phyloP scores from a whole-genome alignment of 2,113 vertebrate species.

The Urocitellus parryii region DNA sequence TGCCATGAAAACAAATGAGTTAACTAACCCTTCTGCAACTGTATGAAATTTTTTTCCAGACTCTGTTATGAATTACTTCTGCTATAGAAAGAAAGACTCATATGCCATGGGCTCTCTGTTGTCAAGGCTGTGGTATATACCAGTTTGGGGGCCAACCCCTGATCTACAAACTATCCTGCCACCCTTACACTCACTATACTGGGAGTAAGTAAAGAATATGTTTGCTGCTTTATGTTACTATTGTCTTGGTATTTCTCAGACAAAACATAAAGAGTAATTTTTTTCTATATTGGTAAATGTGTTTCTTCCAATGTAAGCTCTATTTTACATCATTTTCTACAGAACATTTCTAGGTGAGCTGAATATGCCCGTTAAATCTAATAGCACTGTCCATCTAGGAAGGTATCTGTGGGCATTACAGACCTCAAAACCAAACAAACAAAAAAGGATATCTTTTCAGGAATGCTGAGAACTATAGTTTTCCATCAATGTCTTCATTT shows the following conservation, averaged over 20 bases:
- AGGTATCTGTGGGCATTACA: not conserved
- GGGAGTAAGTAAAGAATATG: not conserved
- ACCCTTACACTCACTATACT: rapidly evolving
- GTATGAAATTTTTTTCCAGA: not conserved
- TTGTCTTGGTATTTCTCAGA: not conserved
- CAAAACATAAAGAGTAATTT: not conserved
- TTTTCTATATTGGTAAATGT: not conserved
- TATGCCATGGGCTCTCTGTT: not conserved
- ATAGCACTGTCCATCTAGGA: not conserved
- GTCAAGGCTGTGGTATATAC: not conserved
- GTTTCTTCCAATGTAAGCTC: not conserved
- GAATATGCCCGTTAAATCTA: not conserved
- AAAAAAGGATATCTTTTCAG: not conserved
- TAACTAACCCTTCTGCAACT: not conserved
- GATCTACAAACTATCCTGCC: not conserved
- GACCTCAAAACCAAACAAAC: not conserved
- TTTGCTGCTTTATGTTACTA: not conserved
- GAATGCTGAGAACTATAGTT: not conserved
- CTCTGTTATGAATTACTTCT: not conserved
- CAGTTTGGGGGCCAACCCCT: not conserved
- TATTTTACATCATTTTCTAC: not conserved
- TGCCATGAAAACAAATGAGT: not conserved
- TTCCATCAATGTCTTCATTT: constrained; percentile 11
- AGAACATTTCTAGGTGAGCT: not conserved
- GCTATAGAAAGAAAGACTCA: not conserved